phyloP scores from a whole-genome alignment of 2,797 vertebrate species.

The Cyclura pinguis region DNA sequence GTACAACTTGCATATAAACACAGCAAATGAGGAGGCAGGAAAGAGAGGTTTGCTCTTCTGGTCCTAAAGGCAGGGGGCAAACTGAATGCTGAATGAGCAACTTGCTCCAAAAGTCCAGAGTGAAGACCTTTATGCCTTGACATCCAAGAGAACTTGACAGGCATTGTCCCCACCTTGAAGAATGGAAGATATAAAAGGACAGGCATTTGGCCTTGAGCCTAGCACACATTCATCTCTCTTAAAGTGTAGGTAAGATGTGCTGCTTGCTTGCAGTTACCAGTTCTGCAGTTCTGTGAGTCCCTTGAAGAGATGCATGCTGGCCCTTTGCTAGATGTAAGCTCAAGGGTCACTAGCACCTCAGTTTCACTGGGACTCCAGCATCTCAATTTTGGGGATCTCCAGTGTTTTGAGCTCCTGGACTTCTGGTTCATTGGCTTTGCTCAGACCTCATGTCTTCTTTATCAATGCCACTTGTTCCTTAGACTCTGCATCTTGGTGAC shows the following conservation, averaged over 20 bases:
- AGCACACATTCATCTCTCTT: neutral
- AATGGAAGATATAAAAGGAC: neutral
- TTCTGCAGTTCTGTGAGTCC: neutral
- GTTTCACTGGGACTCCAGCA: neutral
- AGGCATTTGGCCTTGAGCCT: too few species aligned
- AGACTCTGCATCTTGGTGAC: too few species aligned
- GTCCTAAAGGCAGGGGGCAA: too few species aligned
- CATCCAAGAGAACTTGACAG: neutral
- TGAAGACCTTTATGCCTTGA: neutral
- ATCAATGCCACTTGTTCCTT: too few species aligned
- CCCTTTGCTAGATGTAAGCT: too few species aligned
- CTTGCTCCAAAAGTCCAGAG: neutral
- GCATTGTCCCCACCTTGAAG: neutral
- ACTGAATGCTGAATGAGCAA: neutral
- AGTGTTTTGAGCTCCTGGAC: too few species aligned
- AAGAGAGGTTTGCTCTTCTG: too few species aligned
- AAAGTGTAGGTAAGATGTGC: neutral
- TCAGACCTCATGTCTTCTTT: too few species aligned
- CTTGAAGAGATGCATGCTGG: neutral
- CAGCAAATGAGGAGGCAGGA: neutral
- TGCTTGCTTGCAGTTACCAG: too few species aligned
- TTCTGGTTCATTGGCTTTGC: too few species aligned
- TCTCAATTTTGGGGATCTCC: too few species aligned
- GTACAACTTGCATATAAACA: neutral
- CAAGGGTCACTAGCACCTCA: neutral